These are phyloP conservation scores for Anser brachyrhynchus DNA, from an alignment of 2,113 vertebrate genomes.

Conservation along the genomic window DNA sequence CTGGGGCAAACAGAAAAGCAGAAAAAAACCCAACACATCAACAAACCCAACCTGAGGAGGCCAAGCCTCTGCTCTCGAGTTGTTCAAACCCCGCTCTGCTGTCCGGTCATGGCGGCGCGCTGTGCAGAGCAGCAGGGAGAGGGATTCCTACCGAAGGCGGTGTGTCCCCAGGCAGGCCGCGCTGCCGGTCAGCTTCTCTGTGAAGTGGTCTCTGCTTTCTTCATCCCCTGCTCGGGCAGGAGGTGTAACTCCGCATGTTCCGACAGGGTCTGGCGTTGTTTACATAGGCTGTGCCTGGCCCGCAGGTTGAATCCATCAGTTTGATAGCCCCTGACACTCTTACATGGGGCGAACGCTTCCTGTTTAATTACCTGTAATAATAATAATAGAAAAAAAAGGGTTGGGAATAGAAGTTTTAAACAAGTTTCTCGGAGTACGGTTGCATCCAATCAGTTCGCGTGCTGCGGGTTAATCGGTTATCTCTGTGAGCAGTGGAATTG, in stretches of 20 bases:
- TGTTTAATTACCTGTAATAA: background rate
- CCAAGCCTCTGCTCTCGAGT: background rate
- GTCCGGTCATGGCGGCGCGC: background rate
- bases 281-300: background rate
- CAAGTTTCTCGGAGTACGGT: background rate
- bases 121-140: background rate
- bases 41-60: background rate
- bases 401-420: background rate
- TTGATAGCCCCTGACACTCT: background rate
- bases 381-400: background rate
- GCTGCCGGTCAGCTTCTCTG: background rate
- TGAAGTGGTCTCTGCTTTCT: background rate
- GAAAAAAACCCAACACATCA: background rate
- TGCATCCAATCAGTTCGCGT: background rate
- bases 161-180: background rate
- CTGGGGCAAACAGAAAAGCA: background rate
- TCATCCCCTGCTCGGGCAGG: background rate
- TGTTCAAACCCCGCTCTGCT: background rate
- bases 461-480: background rate
- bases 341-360: background rate
- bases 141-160: background rate
- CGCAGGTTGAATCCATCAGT: background rate
- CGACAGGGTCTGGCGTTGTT: background rate
- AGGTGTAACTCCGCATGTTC: conserved; percentile 1
- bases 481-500: background rate